A percentile compares a stretch with the other conserved stretches of the same genome.
Conservation (phyloP, 2,888 invertebrate genomes). For the Tetheella fluctuosa region DNA sequence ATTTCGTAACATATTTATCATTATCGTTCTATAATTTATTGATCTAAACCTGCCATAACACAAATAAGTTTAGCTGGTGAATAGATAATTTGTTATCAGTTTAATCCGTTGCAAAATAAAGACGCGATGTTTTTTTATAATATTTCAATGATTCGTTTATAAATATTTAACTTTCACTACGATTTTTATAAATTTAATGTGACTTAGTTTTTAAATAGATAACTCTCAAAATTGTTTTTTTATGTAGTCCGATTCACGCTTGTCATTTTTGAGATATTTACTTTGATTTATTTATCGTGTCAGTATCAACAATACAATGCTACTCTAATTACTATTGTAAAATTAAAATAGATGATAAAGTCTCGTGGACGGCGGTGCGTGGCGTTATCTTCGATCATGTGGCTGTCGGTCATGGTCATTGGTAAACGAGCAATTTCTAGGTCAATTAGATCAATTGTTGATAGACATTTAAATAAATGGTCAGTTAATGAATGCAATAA, state of each 20-base stretch:
- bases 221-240: too few relatives aligned
- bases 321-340: neutral
- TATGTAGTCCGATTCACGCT: too few relatives aligned
- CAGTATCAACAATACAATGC: too few relatives aligned
- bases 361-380: neutral
- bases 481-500: too few relatives aligned
- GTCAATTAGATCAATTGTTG: neutral
- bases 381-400: neutral
- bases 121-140: neutral
- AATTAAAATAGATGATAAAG: neutral
- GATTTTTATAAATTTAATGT: too few relatives aligned
- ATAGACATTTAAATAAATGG: too few relatives aligned
- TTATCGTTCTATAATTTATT: conserved; percentile 2
- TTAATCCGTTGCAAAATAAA: neutral
- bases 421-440: neutral
- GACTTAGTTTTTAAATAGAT: too few relatives aligned
- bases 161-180: neutral
- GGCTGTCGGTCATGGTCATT: conserved; percentile 1
- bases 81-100: neutral
- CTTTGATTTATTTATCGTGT: too few relatives aligned
- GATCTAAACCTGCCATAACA: neutral
- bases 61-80: neutral
- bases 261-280: too few relatives aligned
- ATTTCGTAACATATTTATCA: conserved; percentile 1
- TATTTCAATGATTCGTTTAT: neutral